These are phyloP conservation scores for Charaxes varanes DNA, from an alignment of 1,140 invertebrate species.

Conservation along the genomic window DNA sequence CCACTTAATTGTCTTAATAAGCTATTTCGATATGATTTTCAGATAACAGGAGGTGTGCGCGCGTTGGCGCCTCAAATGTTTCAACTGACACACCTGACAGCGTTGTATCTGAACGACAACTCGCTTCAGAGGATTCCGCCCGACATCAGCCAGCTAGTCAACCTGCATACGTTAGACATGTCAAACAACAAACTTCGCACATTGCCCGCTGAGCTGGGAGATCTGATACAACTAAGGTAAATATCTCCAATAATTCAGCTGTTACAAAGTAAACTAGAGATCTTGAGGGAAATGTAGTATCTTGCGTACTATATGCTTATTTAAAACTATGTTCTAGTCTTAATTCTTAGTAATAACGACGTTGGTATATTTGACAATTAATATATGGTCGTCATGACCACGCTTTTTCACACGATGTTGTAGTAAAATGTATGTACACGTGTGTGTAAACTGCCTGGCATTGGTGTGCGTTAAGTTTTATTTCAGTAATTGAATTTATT, in stretches of 20 bases:
- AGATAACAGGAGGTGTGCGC: conserved; percentile 90
- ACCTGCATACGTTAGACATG: conserved; percentile 91
- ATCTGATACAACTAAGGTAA: conserved; percentile 93
- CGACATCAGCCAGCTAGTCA: conserved; percentile 89
- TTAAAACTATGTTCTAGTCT: too few species aligned
- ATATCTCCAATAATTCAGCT: neutral
- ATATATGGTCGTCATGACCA: too few species aligned
- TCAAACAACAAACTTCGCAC: conserved; percentile 95
- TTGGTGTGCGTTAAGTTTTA: too few species aligned
- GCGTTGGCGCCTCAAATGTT: conserved; percentile 94
- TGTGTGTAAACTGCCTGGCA: too few species aligned
- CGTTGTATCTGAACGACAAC: conserved; percentile 96
- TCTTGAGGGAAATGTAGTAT: too few species aligned
- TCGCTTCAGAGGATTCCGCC: conserved; percentile 89
- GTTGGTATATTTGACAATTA: too few species aligned
- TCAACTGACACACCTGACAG: conserved; percentile 92
- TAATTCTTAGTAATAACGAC: too few species aligned
- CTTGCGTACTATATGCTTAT: too few species aligned
- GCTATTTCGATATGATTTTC: conserved; percentile 28
- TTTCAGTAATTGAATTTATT: too few species aligned
- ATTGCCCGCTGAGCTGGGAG: conserved; percentile 95
- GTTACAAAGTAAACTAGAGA: neutral
- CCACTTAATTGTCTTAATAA: too few species aligned
- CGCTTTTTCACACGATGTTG: too few species aligned
- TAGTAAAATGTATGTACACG: too few species aligned